Evolutionary conservation across 64 coral and sea anemone species (phyloP).

Genomic region (Montipora sp.): DNA sequence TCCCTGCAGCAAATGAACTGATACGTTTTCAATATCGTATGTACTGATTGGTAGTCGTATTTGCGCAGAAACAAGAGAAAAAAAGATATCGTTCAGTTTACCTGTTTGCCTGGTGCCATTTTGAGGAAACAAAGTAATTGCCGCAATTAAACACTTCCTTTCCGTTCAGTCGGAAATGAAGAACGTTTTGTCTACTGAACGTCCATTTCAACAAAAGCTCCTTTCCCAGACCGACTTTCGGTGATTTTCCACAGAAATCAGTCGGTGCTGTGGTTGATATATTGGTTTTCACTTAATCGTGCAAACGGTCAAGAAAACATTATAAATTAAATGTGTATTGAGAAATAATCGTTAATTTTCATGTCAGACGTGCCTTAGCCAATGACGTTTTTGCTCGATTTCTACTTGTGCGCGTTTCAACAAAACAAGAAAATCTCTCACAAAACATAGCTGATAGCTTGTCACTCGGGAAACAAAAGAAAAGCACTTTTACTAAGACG

Average conservation of each 20-base stretch:
- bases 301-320: background rate
- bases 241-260: background rate
- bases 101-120: too few relatives aligned
- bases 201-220: background rate
- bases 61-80: background rate
- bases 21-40: constrained; percentile 7
- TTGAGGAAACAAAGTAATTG: background rate
- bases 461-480: too few relatives aligned
- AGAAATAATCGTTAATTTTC: background rate
- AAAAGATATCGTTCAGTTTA: too few relatives aligned
- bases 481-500: too few relatives aligned
- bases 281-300: background rate
- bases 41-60: background rate
- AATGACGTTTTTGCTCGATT: background rate
- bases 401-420: too few relatives aligned
- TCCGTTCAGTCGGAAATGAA: background rate
- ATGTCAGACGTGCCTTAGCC: background rate
- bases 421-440: too few relatives aligned
- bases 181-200: background rate
- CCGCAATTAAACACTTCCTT: background rate
- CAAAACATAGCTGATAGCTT: background rate
- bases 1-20: too few relatives aligned
- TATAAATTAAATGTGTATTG: background rate
- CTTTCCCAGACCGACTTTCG: background rate
- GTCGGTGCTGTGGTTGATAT: too few relatives aligned